phyloP scores from a whole-genome alignment of 2,113 vertebrate genomes.

The Entelurus aequoreus region DNA sequence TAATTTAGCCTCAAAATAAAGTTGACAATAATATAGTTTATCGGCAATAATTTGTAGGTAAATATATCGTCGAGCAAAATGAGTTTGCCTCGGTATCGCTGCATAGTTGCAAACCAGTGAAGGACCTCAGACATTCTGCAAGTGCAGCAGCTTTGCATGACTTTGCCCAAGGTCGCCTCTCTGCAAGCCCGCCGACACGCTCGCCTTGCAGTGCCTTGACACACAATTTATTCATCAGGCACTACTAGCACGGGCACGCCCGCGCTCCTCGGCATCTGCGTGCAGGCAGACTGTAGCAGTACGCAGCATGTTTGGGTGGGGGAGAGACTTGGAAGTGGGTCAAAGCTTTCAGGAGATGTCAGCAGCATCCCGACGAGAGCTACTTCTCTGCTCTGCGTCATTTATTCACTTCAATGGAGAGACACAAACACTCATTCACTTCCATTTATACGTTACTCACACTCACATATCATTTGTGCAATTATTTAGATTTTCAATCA shows the following conservation, averaged over 20 bases:
- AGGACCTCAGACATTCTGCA: constrained; percentile 18
- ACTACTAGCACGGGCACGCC: constrained; percentile 24
- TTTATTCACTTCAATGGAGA: constrained; percentile 25
- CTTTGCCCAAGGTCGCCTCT: constrained; percentile 25
- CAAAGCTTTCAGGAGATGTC: constrained; percentile 59
- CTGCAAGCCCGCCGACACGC: background rate
- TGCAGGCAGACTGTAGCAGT: constrained; percentile 38
- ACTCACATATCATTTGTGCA: constrained; percentile 7
- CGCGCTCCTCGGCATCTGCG: constrained; percentile 23
- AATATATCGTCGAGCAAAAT: no score
- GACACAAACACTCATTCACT: background rate
- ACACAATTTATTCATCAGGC: constrained; percentile 42
- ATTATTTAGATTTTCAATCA: background rate
- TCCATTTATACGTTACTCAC: constrained; percentile 9
- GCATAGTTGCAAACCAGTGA: background rate
- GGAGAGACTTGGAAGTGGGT: constrained; percentile 53
- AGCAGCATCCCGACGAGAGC: constrained; percentile 27
- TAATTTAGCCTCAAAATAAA: no score
- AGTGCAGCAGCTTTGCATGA: constrained; percentile 21
- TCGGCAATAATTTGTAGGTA: no score
- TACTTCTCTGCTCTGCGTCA: constrained; percentile 29
- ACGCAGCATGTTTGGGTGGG: constrained; percentile 40
- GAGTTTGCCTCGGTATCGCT: no score
- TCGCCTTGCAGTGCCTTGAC: background rate
- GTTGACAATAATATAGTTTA: no score